Base-by-base conservation (phyloP, 2,888 invertebrate species). In the Drosophila diplacantha region DNA sequence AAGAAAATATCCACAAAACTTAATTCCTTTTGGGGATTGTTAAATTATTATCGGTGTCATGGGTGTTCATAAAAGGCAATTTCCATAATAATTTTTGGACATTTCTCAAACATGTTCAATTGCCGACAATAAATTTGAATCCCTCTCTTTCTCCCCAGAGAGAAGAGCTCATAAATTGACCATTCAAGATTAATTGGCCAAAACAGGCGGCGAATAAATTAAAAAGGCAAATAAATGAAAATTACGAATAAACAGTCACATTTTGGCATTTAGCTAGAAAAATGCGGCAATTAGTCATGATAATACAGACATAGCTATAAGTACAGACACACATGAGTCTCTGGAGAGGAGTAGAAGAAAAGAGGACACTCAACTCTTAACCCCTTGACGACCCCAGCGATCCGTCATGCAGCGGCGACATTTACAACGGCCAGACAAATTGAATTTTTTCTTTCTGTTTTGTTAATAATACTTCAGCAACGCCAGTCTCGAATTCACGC, bases 191-290 rank as follows among this genome's bases (percentile, higher is more conserved):
- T 70, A 79, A 83, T 83, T 79, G 70, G 54, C 39, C 22, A 56
- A 59, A 64, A 70, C 74, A 66, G 73, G 63, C 38, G 58, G 46
- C 62, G 63, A 47, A 58, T 41, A 44, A 69, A 62, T 59, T 26
- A 58, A 70, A 61, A 39, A 50, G 38, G 18, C 38, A 62, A 74
- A 73, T 62, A 66, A 65, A 68, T 52, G 61, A 57, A 69, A 69
- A 56, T 65, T 61, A 53, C 53, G 67, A 73, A 76, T 79, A 76
- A 79, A 79, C 65, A 70, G 53, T 68, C 74, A 76, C 55, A 68
- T 69, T 75, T 78, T 79, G 78, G 75, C 78, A 81, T 81, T 78
- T 72, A 71, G 69, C 68, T 72, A 68, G 67, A 75, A 78, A 78
- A 75, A 72, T 72, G 58, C 65, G 59, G 67, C 78, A 81, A 78